Evolutionary conservation across 2,113 vertebrate species (phyloP).

Genomic region (Ornithorhynchus anatinus): DNA sequence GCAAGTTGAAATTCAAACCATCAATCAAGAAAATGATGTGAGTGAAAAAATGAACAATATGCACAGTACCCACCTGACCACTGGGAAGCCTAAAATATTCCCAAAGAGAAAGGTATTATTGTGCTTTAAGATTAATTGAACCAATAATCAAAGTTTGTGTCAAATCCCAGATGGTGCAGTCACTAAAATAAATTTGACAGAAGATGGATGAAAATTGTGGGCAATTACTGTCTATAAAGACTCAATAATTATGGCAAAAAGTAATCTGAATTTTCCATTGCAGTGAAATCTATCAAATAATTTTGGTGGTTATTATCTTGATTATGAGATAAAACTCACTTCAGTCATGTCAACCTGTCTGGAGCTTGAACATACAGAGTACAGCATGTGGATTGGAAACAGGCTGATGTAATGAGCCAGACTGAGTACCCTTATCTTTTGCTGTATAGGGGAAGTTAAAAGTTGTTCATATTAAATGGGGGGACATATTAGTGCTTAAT

Average conservation of each 20-base stretch:
- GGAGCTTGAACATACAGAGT: slow-evolving; percentile 5
- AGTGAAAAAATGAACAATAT: too few relatives aligned
- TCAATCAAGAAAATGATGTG: too few relatives aligned
- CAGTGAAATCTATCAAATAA: slow-evolving; percentile 46
- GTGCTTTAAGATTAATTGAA: slow-evolving; percentile 55
- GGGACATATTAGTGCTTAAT: too few relatives aligned
- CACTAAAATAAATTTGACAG: slow-evolving; percentile 59
- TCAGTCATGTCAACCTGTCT: slow-evolving; percentile 26
- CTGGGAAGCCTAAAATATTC: slow-evolving; percentile 25
- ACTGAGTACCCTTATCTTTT: not conserved
- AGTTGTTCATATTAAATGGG: not conserved
- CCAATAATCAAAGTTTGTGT: slow-evolving; percentile 62
- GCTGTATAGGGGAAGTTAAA: not conserved
- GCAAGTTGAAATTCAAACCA: too few relatives aligned
- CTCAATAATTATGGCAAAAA: slow-evolving; percentile 55
- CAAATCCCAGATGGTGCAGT: slow-evolving; percentile 40
- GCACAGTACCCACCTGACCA: too few relatives aligned
- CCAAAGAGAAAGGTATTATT: not conserved
- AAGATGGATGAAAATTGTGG: slow-evolving; percentile 40
- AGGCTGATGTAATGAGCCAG: not conserved
- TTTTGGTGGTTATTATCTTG: slow-evolving; percentile 52
- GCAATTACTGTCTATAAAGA: slow-evolving; percentile 58
- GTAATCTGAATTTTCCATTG: slow-evolving; percentile 49
- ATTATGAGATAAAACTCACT: slow-evolving; percentile 32
- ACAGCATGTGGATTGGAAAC: not conserved